Evolutionary conservation across 2,797 vertebrate genomes (phyloP).

Genomic region (Enteromius trimaculatus): DNA sequence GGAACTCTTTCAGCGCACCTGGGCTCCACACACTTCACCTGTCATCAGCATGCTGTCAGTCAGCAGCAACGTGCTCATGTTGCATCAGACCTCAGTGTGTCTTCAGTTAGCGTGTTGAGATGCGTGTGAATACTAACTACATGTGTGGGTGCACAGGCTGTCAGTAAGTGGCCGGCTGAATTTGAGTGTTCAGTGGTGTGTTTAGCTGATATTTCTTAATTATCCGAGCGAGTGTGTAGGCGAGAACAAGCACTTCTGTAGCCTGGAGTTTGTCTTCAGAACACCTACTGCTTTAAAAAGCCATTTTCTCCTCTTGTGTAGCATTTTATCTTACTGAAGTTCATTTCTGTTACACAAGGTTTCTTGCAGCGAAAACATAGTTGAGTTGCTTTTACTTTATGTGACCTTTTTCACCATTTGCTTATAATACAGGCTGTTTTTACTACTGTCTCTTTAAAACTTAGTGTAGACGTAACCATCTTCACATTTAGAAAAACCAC

Average conservation of each 20-base stretch:
- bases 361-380: neutral
- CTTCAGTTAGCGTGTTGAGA: neutral
- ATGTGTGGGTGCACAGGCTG: slow-evolving; percentile 15
- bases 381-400: neutral
- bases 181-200: neutral
- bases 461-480: neutral
- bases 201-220: slow-evolving; percentile 38
- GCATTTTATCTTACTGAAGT: neutral
- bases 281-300: slow-evolving; percentile 26
- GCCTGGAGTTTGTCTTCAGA: slow-evolving; percentile 18
- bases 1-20: neutral
- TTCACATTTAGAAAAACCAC: neutral
- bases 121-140: slow-evolving; percentile 10
- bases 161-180: slow-evolving; percentile 6
- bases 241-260: neutral
- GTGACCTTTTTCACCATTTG: neutral
- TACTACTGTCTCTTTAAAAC: neutral
- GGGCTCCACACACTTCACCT: neutral
- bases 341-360: slow-evolving; percentile 5
- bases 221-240: neutral
- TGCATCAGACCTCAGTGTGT: slow-evolving; percentile 6
- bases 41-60: neutral
- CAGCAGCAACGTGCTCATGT: neutral
- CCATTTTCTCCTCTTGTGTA: neutral
- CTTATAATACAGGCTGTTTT: neutral